Base-by-base conservation (phyloP, 2,888 invertebrate species). In the Geotrupes spiniger region DNA sequence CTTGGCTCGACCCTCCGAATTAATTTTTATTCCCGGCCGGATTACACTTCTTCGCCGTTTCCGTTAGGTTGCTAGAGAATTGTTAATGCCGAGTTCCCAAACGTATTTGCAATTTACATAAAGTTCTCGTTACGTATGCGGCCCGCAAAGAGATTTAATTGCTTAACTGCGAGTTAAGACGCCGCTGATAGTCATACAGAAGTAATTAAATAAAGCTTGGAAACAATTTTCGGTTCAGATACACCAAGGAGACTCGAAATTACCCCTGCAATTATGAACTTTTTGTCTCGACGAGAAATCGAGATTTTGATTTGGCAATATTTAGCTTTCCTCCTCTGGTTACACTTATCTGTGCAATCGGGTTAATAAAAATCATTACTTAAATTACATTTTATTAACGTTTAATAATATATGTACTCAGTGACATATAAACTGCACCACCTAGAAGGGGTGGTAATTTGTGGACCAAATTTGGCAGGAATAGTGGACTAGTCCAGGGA, bases 81-180 rank as follows among this genome's bases (percentile, higher is more conserved):
- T 64, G 64, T 63, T 64, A 64, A 64, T 63, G 62, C 61, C 55
- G 56, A 56, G 53, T 42, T 62, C 61, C 58, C 59, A 62, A 63
- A 63, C 62, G 63, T 63, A 63, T 61, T 63, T 61, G 56, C 57
- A 58, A 68, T 68, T 68, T 68, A 65, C 68, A 68, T 68, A 68
- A 67, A 68, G 65, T 63, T 59, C 59, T 67, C 66, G 63, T 68
- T 68, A 65, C 63, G 68, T 68, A 68, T 68, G 65, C 68, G 66
- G 62, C 63, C 62, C 64, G 66, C 67, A 64, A 65, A 65, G 66
- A 65, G 65, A 65, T 66, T 67, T 68, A 68, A 68, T 68, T 68
- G 68, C 66, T 66, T 63, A 65, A 64, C 65, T 63, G 64, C 63
- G 64, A 66, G 66, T 66, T 66, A 66, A 68, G 67, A 66, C 66